Evolutionary conservation across 2,888 invertebrate species (phyloP), one percentile per base, ranked within the genome.

Genomic region (Drosophila nigritarsus): DNA sequence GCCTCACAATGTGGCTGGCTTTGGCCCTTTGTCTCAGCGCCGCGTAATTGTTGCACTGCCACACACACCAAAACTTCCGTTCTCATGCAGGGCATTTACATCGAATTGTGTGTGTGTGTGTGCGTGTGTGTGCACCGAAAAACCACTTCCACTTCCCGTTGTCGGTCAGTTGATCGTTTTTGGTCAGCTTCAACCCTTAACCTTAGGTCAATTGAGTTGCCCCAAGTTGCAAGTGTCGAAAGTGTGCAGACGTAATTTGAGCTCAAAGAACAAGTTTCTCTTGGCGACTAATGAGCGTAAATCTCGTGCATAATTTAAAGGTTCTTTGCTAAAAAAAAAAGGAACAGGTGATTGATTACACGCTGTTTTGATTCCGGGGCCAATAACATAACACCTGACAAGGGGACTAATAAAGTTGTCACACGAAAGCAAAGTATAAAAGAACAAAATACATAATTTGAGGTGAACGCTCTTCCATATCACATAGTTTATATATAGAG

Each of bases 81-180:
- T 88, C 88, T 80, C 88, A 88, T 79, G 78, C 62, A 65, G 63
- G 68, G 66, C 61, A 70, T 73, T 73, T 62, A 68, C 66, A 67
- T 24, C 64, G 6, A 64, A 20, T 63, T 56, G 51, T 54, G 40
- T 54, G 13, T 32, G 32, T 56, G 53, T 54, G 45, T 49, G 4
- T 20, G 13, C 2, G 32, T 6, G 34, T 34, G 36, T 15, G 15
- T 15, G 15, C 2, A 7, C n/a, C 36, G 30, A 48, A 51, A 75
- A 87, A 85, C 90, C 90, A 90, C 89, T 90, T 87, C 90, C 88
- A 90, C 82, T 90, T 88, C 87, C 88, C 86, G 77, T 70, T 48
- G 60, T 40, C 68, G 60, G 63, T 55, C 36, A 15, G 38, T 38
- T 38, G 56, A 29, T 56, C 38, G 18, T 20, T 34, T 53, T 67